A percentile compares a stretch with the other conserved stretches of the same genome.
Evolutionary conservation across 2,888 invertebrate genomes (phyloP).

Genomic region (Labia minor): DNA sequence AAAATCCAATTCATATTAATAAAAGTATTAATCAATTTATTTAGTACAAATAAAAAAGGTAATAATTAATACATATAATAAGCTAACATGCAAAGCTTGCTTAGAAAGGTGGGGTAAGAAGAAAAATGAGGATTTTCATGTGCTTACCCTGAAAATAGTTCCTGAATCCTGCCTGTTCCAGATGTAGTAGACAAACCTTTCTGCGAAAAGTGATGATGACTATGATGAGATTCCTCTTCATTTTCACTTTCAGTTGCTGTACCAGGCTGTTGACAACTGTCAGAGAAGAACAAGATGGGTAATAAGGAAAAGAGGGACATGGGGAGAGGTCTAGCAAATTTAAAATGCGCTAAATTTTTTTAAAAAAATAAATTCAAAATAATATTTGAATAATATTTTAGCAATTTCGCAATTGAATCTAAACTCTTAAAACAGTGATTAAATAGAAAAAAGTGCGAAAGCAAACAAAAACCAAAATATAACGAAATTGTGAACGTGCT

Average conservation of each 20-base stretch:
- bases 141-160: neutral
- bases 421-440: no score
- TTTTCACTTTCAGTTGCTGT: constrained; percentile 66
- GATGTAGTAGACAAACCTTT: neutral
- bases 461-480: no score
- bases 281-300: constrained; percentile 21
- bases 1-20: neutral
- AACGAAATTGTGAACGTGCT: neutral
- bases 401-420: no score
- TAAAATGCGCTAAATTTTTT: neutral
- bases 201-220: neutral
- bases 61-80: no score
- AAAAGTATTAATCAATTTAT: constrained; percentile 34
- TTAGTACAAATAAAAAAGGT: no score
- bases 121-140: constrained; percentile 23
- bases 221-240: constrained; percentile 46
- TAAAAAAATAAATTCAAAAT: no score
- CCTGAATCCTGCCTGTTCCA: neutral
- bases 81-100: constrained; percentile 13
- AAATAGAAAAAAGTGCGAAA: no score
- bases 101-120: constrained; percentile 27
- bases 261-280: constrained; percentile 35
- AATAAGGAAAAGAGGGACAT: neutral
- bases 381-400: no score
- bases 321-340: neutral